Conservation (phyloP, 2,888 invertebrate genomes). For the Dynastes maya region DNA sequence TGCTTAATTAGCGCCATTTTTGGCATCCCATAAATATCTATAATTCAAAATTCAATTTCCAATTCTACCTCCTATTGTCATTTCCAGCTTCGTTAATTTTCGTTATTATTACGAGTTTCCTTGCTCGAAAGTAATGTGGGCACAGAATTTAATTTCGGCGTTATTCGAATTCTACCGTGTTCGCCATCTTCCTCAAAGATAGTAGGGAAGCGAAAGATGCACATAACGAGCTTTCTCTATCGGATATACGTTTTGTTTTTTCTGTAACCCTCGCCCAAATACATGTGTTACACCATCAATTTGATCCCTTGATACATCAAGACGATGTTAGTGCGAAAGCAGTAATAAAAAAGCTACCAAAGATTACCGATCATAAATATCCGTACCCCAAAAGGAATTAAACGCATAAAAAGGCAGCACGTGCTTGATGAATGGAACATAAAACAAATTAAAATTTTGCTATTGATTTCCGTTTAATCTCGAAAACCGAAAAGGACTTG, state of each 20-base stretch:
- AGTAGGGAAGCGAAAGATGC: slow-evolving; percentile 53
- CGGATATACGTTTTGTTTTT: slow-evolving; percentile 58
- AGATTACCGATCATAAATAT: slow-evolving; percentile 57
- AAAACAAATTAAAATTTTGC: not conserved
- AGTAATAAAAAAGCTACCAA: slow-evolving; percentile 64
- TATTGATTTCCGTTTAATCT: slow-evolving; percentile 2
- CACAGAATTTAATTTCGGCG: not conserved
- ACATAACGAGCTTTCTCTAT: slow-evolving; percentile 58
- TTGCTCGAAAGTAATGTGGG: not conserved
- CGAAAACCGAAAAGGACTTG: slow-evolving; percentile 1
- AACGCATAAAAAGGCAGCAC: slow-evolving; percentile 44
- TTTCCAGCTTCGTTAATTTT: not conserved
- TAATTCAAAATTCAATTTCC: too few relatives aligned
- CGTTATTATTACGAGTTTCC: not conserved
- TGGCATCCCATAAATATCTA: too few relatives aligned
- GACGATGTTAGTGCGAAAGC: slow-evolving; percentile 63
- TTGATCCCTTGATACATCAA: slow-evolving; percentile 57
- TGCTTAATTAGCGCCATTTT: too few relatives aligned
- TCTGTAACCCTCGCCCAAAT: slow-evolving; percentile 57
- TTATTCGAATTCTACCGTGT: not conserved
- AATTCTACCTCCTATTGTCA: not conserved
- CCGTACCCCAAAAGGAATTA: slow-evolving; percentile 49
- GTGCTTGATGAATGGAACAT: not conserved
- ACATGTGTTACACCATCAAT: slow-evolving; percentile 62
- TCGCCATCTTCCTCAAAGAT: not conserved